Base-by-base conservation (phyloP, 2,113 vertebrate species). In the Penelope pileata region DNA sequence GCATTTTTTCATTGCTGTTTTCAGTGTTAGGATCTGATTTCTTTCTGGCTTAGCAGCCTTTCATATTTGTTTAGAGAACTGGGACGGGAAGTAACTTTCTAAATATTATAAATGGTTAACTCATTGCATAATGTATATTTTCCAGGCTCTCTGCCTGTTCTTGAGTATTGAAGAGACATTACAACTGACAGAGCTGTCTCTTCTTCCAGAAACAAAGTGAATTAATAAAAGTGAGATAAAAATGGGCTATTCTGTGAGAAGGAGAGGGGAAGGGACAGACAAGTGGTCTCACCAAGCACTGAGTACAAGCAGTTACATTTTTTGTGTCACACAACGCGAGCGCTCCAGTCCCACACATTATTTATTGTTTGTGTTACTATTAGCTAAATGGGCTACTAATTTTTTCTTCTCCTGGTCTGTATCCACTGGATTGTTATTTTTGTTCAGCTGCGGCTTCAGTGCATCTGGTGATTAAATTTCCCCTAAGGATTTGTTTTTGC, bases 141-240 rank as follows among this genome's bases (percentile, higher is more conserved):
- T 95, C 74, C 54, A 73, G 62, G 7, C 30, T 26, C 23, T 86
- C 81, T 74, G 60, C 60, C 77, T 77, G 17, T 72, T 92, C 40
- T 45, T 88, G 70, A 79, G 73, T 54, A 70, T 62, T 59, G 73
- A 92, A 93, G 76, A 83, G 78, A 51, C 26, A 54, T 32, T 84
- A 54, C 22, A 88, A 86, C 70, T 69, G 81, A 56, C 30, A 51
- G 72, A 90, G 51, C 19, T 91, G 27, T 75, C 86, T 96, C 50
- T 95, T 95, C 34, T 91, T 96, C 84, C n/a, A 91, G 91, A 95
- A 97, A 88, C 38, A 93, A 94, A 96, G 79, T 53, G 32, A 88
- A 59, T 86, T 87, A 92, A 47, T 84, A 94, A 42, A 59, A 88
- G 64, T 81, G 89, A 80, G 60, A 69, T 32, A 45, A 80, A 94